Evolutionary conservation across 2,113 vertebrate species (phyloP), one percentile per base, ranked within the genome.

Genomic region (Mionectes macconnelli): DNA sequence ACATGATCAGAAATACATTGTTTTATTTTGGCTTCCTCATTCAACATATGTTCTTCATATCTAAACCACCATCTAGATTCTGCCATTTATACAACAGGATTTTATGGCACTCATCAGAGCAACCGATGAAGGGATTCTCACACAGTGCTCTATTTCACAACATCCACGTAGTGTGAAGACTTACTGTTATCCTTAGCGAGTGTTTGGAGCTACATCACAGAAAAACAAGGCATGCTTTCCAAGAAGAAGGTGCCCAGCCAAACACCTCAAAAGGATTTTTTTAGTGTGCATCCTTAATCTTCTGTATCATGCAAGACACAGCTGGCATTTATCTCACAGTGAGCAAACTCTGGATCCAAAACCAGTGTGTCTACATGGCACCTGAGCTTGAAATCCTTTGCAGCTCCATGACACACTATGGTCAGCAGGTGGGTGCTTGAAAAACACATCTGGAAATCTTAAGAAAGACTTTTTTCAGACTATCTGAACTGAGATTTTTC

Each of bases 311-410:
- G 52, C 8, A 63, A 59, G 40, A 47, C 19, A 55, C 30, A 87
- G 22, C 47, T 72, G 69, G 5, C 5, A 25, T 24, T 55, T 81
- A 8, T 59, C 60, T 75, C 33, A 22, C 21, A 59, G n/a, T 1
- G 4, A 69, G n/a, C 7, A 31, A 83, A 14, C 30, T 81, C 53
- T 49, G 22, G 22, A 37, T 70, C 21, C n/a, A 30, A 89, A 89
- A 13, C 18, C 69, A 47, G 6, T 7, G 9, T 22, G 19, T 22
- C 20, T 24, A 12, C 4, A 3, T 1, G 1, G 31, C 16, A 16
- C 17, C 10, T 9, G 42, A 81, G 30, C 30, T 64, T 45, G n/a
- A 84, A 72, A 72, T 44, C 62, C 14, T 28, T 78, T 64, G 44
- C 35, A 82, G 24, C 5, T 75, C 31, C 7, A 3, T 22, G 19